Percentiles rank a stretch among this genome's conserved stretches.
phyloP scores from a whole-genome alignment of 2,113 vertebrate species.

The Xiphorhynchus elegans region DNA sequence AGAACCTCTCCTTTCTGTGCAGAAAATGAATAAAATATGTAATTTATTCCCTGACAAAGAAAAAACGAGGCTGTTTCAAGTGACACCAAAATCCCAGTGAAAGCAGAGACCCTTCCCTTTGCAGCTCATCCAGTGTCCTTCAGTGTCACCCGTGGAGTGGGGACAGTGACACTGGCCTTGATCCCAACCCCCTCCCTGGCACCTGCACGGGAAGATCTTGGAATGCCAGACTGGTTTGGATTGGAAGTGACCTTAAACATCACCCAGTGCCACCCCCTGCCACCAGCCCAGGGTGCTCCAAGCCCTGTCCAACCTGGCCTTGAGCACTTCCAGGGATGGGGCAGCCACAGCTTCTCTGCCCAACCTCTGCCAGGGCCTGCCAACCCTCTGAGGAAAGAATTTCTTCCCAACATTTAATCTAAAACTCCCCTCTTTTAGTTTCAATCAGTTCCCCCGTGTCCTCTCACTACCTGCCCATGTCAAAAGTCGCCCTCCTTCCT shows the following conservation, averaged over 20 bases:
- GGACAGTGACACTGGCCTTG: background rate
- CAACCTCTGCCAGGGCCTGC: background rate
- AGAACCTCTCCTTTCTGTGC: background rate
- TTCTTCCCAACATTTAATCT: accelerated
- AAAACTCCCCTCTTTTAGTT: background rate
- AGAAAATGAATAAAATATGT: slow-evolving; percentile 45
- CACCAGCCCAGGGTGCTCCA: accelerated
- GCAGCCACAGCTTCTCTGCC: background rate
- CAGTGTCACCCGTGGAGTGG: background rate
- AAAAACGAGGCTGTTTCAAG: background rate
- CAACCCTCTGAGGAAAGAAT: background rate
- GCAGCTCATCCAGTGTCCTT: background rate
- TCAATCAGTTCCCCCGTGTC: background rate
- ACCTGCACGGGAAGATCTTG: background rate
- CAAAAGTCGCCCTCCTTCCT: background rate
- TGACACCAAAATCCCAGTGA: background rate
- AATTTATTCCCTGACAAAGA: background rate
- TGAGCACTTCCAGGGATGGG: background rate
- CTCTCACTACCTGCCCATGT: accelerated
- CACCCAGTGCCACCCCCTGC: no score
- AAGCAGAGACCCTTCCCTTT: background rate
- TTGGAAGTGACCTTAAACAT: background rate
- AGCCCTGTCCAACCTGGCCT: background rate
- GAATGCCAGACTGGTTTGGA: background rate
- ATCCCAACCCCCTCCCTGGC: background rate